Percentiles rank a stretch among this genome's conserved stretches.
These are phyloP conservation scores for Sussaba pulchella DNA, from an alignment of 2,888 invertebrate species.

Conservation along the genomic window DNA sequence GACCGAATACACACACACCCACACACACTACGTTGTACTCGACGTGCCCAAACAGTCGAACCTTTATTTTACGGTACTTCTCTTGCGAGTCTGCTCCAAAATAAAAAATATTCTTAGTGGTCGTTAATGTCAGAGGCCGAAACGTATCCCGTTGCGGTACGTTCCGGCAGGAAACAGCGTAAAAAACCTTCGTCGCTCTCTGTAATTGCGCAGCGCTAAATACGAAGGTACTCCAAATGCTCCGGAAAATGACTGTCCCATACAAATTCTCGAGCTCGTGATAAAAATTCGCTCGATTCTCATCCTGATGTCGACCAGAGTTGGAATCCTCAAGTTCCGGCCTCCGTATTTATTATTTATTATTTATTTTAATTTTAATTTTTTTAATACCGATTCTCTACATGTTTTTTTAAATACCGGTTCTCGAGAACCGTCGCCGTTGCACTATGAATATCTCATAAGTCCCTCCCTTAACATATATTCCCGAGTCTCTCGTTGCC, in stretches of 20 bases:
- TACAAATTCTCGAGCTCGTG: conserved; percentile 18
- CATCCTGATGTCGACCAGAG: not conserved
- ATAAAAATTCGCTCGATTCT: conserved; percentile 22
- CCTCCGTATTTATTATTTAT: not conserved
- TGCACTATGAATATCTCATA: conserved; percentile 68
- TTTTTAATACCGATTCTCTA: conserved; percentile 1
- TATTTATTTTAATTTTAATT: conserved; percentile 13
- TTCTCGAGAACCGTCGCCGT: conserved; percentile 41
- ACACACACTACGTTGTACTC: not conserved
- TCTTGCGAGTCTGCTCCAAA: conserved; percentile 20
- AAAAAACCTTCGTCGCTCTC: not conserved
- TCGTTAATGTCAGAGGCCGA: conserved; percentile 66
- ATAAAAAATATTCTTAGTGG: conserved; percentile 44
- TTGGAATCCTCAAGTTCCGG: conserved; percentile 16
- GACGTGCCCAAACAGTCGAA: conserved; percentile 47
- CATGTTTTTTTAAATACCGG: not conserved
- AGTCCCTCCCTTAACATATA: conserved; percentile 51
- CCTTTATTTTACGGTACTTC: conserved; percentile 58
- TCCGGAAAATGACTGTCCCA: conserved; percentile 4
- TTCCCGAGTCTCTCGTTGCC: conserved; percentile 6
- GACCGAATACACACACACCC: not conserved
- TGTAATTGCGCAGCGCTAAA: not conserved
- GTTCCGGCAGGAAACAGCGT: not conserved
- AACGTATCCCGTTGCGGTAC: conserved; percentile 46
- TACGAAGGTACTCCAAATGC: conserved; percentile 26